Conservation (phyloP, 2,113 vertebrate genomes). For the Lagopus leucura region DNA sequence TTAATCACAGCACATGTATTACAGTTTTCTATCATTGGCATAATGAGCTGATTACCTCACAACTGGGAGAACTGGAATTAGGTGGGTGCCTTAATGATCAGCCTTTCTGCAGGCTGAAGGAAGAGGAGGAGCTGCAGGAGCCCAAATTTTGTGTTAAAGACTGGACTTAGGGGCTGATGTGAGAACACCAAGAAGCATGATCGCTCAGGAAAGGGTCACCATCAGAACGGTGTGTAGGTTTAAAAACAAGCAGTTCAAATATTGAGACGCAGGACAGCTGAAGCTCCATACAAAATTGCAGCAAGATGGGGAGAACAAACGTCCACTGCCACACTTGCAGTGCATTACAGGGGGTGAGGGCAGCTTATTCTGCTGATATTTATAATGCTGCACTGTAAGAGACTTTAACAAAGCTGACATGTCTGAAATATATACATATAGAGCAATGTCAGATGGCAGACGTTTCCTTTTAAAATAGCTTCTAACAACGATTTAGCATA, state of each 20-base stretch:
- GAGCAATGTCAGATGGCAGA: neutral
- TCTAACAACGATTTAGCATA: slow-evolving; percentile 20
- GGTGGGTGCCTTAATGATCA: slow-evolving; percentile 19
- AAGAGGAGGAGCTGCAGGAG: slow-evolving; percentile 43
- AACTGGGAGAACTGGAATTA: slow-evolving; percentile 60
- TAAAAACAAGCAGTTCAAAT: neutral
- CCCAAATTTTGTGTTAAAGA: slow-evolving; percentile 40
- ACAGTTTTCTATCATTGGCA: slow-evolving; percentile 6
- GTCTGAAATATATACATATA: neutral
- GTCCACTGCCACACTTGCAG: neutral
- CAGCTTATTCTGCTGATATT: neutral
- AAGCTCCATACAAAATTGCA: neutral
- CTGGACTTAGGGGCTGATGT: neutral
- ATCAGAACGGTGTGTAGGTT: accelerated
- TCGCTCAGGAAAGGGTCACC: neutral
- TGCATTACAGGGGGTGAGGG: neutral
- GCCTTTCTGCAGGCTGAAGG: slow-evolving; percentile 20
- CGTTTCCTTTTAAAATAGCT: slow-evolving; percentile 22
- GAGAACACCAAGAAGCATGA: neutral
- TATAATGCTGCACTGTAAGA: neutral
- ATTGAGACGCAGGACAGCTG: neutral
- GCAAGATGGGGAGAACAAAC: neutral
- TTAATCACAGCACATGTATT: neutral
- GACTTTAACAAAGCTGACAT: neutral
- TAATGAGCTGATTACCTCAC: slow-evolving; percentile 20